Conservation (phyloP, 2,797 vertebrate genomes). For the Oceanodroma leucorhoa region DNA sequence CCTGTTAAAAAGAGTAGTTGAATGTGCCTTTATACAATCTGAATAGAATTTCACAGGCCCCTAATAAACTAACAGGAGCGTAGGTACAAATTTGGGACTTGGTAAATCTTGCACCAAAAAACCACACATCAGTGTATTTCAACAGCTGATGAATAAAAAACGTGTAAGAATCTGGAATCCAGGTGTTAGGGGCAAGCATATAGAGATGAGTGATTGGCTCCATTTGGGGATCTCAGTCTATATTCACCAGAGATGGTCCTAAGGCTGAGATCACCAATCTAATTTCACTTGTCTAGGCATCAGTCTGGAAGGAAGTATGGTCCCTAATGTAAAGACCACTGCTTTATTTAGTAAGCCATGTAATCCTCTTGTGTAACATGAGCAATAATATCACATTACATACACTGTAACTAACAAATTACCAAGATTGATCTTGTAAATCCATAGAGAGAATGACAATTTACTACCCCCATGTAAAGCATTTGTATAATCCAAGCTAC, state of each 20-base stretch:
- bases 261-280: constrained; percentile 47
- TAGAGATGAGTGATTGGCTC: background rate
- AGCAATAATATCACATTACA: constrained; percentile 72
- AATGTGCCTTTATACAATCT: background rate
- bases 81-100: background rate
- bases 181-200: background rate
- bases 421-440: constrained; percentile 70
- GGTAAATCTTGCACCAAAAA: background rate
- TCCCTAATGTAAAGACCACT: constrained; percentile 62
- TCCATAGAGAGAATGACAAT: constrained; percentile 67
- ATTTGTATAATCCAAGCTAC: constrained; percentile 62
- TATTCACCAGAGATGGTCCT: constrained; percentile 37
- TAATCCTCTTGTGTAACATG: constrained; percentile 73
- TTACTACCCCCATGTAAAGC: constrained; percentile 54
- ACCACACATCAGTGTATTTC: background rate
- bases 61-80: background rate
- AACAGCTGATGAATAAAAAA: background rate
- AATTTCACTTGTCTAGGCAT: constrained; percentile 51
- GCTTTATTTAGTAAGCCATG: constrained; percentile 70
- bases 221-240: background rate
- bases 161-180: background rate
- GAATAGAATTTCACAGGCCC: background rate
- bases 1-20: background rate
- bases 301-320: constrained; percentile 56
- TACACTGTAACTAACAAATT: constrained; percentile 74